Evolutionary conservation across 1,140 invertebrate species (phyloP), one percentile per base, ranked within the genome.

Genomic region (Bradynema listronoti): DNA sequence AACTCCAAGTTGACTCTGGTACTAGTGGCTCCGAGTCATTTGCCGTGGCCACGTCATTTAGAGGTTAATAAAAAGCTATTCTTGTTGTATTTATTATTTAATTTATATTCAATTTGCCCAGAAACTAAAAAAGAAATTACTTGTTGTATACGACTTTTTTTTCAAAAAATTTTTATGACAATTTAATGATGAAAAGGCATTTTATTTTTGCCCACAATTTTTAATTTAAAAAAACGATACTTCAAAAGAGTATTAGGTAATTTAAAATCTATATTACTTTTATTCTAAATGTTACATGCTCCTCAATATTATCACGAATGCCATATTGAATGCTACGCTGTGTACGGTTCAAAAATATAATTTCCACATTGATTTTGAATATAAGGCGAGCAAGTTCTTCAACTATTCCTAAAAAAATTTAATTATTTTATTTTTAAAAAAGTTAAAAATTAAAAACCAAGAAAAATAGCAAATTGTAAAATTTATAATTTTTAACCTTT

Each of bases 301-400:
- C 68, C 42, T 70, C 68, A 24, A 72, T 33, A 41, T 62, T 16
- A 16, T 71, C 70, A 5, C 56, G 56, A 6, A 33, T 58, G 2
- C 29, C 32, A 66, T 76, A 66, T 51, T 75, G 73, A 2, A 75
- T 61, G 11, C 50, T 53, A 41, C 72, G 43, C 50, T 75, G 72
- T 14, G 73, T 75, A 36, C 75, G 49, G n/a, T 70, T 75, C 14
- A 64, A 61, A 32, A 76, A 59, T 5, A 59, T 53, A n/a, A 76
- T 50, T 9, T 27, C 58, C 42, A 80, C 66, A 25, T 80, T 76
- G 7, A 74, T 57, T n/a, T 73, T 58, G 67, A 74, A 78, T 9
- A 78, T 58, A 36, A 69, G 56, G 14, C 56, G 43, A 14, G 73
- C 78, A 7, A 78, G 69, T 54, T 77, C 72, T 34, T 68, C 27